Evolutionary conservation across 2,888 invertebrate species (phyloP), one percentile per base, ranked within the genome.

Genomic region (Parasteatoda lunata): DNA sequence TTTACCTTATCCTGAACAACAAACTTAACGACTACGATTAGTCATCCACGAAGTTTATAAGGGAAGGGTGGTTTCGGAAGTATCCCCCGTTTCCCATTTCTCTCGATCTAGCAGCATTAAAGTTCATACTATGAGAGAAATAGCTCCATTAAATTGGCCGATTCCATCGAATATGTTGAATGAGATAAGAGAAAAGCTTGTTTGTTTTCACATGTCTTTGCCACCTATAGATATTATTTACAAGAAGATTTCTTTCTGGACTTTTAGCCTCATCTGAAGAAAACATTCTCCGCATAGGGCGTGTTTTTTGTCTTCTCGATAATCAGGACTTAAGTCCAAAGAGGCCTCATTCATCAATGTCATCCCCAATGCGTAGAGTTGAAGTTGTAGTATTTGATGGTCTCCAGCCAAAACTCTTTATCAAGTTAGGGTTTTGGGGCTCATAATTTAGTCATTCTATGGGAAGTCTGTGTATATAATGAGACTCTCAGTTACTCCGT

Each of bases 361-460:
- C 59, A 59, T 13, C 9, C n/a, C 59, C 59, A 59, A 59, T 13
- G 11, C 59, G 9, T 8, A 7, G 30, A 30, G 30, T 30, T 30
- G 30, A 30, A 30, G 30, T 30, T 30, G 30, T 30, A 30, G 30
- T 30, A 30, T 30, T 30, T 30, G 30, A 30, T 30, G 30, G 30
- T 30, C 59, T 59, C 59, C 59, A 0, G n/a, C 9, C 11, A 59
- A 9, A 13, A n/a, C 59, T n/a, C 59, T 59, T 59, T 11, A 59
- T n/a, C 59, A 59, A 59, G 30, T 30, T 30, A 59, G 59, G n/a
- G 59, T 59, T 30, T 30, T 30, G 30, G 30, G 59, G 11, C 59
- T 59, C 59, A 59, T 59, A 59, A 59, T 59, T 59, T 59, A 59
- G 59, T 59, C 59, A 59, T 59, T 59, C 59, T 59, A 8, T 59